phyloP scores from a whole-genome alignment of 2,113 vertebrate species.

The Campylorhamphus procurvoides region DNA sequence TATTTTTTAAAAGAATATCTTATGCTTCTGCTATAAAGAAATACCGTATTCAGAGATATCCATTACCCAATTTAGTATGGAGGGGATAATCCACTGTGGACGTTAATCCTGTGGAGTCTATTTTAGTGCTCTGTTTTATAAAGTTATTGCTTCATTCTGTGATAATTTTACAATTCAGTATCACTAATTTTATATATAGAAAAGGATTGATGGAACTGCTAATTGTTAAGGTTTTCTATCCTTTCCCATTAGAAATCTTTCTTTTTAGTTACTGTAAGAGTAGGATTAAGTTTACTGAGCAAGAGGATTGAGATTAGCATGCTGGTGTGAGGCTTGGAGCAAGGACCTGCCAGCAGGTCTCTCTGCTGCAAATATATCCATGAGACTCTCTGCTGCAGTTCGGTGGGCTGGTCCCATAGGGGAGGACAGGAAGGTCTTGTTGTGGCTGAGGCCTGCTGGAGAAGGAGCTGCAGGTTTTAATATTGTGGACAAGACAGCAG shows the following conservation, averaged over 20 bases:
- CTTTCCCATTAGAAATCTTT: not conserved
- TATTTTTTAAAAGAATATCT: not conserved
- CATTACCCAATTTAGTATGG: conserved; percentile 33
- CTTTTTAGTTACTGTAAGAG: not conserved
- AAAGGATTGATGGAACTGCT: not conserved
- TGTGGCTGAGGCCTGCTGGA: not conserved
- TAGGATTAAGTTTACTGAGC: not conserved
- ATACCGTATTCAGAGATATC: conserved; percentile 29
- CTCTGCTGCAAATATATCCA: not conserved
- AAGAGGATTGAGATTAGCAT: not conserved
- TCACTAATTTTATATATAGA: conserved; percentile 33
- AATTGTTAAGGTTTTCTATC: conserved; percentile 20
- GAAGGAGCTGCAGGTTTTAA: not conserved
- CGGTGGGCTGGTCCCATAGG: not conserved
- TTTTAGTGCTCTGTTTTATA: conserved; percentile 20
- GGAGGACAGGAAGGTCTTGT: not conserved
- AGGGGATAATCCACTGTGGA: conserved; percentile 43
- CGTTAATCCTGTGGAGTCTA: conserved; percentile 49
- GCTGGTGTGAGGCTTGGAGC: not conserved
- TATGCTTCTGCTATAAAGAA: not conserved
- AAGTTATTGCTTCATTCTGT: conserved; percentile 38
- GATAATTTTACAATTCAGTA: conserved; percentile 30
- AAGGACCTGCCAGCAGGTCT: not conserved
- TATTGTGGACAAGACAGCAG: not conserved
- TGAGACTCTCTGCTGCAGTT: accelerated